phyloP scores from a whole-genome alignment of 2,888 invertebrate genomes.

The Sialis lutaria region DNA sequence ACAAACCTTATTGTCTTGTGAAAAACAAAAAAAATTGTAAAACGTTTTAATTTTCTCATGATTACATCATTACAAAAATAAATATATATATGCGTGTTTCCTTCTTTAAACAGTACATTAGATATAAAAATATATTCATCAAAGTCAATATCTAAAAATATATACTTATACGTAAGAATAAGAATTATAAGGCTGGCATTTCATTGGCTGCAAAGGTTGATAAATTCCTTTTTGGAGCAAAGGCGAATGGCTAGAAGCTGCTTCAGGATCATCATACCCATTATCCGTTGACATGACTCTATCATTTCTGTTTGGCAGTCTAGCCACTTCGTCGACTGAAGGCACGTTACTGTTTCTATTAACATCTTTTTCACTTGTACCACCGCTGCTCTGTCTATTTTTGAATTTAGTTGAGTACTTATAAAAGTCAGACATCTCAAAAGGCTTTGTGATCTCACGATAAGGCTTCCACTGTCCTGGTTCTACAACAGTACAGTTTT shows the following conservation, averaged over 20 bases:
- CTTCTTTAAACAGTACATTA: no score
- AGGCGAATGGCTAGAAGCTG: neutral
- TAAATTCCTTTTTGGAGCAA: constrained; percentile 25
- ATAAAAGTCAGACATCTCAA: constrained; percentile 96
- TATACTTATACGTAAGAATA: no score
- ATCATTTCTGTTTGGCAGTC: neutral
- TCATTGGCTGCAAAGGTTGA: constrained; percentile 30
- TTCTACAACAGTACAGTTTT: constrained; percentile 70
- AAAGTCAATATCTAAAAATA: no score
- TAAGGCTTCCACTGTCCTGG: constrained; percentile 82
- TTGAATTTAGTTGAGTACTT: constrained; percentile 92
- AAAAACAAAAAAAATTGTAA: no score
- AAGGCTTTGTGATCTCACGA: constrained; percentile 87
- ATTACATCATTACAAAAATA: no score
- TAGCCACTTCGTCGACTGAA: neutral
- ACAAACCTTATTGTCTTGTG: no score
- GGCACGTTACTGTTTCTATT: neutral
- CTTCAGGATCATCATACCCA: neutral
- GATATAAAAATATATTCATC: no score
- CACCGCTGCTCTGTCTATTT: constrained; percentile 23
- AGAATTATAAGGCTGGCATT: constrained; percentile 23
- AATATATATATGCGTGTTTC: no score
- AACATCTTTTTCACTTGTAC: neutral
- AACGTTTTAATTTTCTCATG: no score
- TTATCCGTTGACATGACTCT: neutral